phyloP scores from a whole-genome alignment of 2,113 vertebrate species.

The Pedionomus torquatus region DNA sequence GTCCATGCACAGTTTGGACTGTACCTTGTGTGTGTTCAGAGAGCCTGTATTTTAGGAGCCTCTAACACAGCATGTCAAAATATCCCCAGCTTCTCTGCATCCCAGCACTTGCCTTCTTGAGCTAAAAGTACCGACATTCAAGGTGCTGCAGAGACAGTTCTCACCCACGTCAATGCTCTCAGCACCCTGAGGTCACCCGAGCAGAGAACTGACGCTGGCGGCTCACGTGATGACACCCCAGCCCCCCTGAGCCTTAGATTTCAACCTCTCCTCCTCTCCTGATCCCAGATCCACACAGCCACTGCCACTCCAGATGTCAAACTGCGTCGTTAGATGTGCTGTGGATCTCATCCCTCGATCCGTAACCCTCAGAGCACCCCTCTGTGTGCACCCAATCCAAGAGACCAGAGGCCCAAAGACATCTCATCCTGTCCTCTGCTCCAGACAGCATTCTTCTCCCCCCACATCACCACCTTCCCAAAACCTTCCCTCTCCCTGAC shows the following conservation, averaged over 20 bases:
- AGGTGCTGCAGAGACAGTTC: not conserved
- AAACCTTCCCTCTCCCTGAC: not conserved
- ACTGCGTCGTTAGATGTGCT: fast-evolving
- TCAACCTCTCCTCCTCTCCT: not conserved
- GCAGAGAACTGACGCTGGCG: fast-evolving
- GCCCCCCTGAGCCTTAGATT: not conserved
- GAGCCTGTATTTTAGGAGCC: not conserved
- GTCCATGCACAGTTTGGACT: fast-evolving
- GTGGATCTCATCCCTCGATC: fast-evolving
- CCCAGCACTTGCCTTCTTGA: fast-evolving
- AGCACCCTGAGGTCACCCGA: not conserved
- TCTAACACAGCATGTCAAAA: no score
- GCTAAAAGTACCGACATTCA: fast-evolving
- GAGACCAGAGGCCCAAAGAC: not conserved
- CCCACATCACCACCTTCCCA: not conserved
- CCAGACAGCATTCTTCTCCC: not conserved
- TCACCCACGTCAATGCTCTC: fast-evolving
- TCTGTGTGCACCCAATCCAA: fast-evolving
- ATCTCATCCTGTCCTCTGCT: fast-evolving
- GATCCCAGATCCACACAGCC: not conserved
- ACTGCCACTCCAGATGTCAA: fast-evolving
- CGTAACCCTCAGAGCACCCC: not conserved
- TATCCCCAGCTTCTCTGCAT: not conserved
- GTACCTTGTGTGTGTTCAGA: fast-evolving
- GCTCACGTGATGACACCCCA: fast-evolving